Base-by-base conservation (phyloP, 2,113 vertebrate species). In the Dunckerocampus dactyliophorus region DNA sequence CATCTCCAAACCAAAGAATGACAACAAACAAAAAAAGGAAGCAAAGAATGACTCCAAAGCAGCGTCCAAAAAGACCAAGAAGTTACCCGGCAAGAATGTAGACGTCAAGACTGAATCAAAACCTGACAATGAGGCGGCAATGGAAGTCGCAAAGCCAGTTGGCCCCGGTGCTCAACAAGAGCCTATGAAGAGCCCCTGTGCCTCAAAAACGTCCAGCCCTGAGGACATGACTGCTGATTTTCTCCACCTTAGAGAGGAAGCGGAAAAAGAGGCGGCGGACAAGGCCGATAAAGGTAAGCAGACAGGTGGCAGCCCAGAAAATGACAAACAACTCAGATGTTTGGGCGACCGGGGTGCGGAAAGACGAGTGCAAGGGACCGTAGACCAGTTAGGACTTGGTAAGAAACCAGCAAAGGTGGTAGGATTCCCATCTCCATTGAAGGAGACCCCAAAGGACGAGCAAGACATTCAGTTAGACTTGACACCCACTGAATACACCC, bases 1-100 rank as follows among this genome's bases (percentile, higher is more conserved):
- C 20, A 1, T 66, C 42, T 52, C 65, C 10, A 91, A 89, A 82
- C 63, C 80, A 57, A 94, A 92, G 85, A 92, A 80, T 52, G 93
- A 93, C 50, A 70, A 46, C 16, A 95, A 94, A 11, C 65, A 75
- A 0, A 91, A 90, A 74, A 91, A 91, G 46, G 91, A 92, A 3
- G 55, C 75, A 39, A 91, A 85, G 63, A 94, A 92, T 61, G 93
- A 93, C 5, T 75, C 39, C 43, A 72, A 91, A 92, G 87, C 75
- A 24, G 11, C 89, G 83, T 61, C 83, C 68, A 75, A 93, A 85
- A 69, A 86, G 82, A 69, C 57, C 42, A 70, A 13, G 58, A 80
- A 91, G 81, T 0, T 59, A 56, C 8, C 62, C 9, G 6, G 53
- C 57, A 77, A 61, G 14, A 56, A 55, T 5, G 53, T n/a, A 37